Base-by-base conservation (phyloP, 30 jellyfish, hydroid and myxozoan species). In the Cassiopea xamachana region DNA sequence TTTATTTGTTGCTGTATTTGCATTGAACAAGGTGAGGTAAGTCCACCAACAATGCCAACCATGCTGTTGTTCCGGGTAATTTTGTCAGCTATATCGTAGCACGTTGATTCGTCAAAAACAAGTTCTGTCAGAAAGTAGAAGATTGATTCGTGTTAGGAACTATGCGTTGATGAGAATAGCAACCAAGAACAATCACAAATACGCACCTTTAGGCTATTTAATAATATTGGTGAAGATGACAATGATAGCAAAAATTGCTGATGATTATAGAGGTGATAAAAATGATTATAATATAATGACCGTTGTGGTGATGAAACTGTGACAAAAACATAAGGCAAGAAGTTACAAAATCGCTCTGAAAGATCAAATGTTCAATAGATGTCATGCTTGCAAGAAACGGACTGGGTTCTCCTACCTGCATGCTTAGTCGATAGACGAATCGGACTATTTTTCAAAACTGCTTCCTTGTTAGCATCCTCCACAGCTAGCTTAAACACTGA, bases 1-100 rank as follows among this genome's bases (percentile, higher is more conserved):
- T 14, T 82, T n/a, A 92, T 87, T 55, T 51, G 76, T 55, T 92
- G 75, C 73, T 95, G 98, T 45, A 91, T 71, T 1, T 69, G 45
- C 12, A 27, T 73, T 10, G 99, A 70, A 69, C 99, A 95, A 7
- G 80, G n/a, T 17, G 98, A 92, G 9, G 97, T 87, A 72, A 86
- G 89, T 51, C 86, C 98, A 46, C 99, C 99, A 43, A 95, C 80
- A 7, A 95, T 51, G 27, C 99, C 99, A 50, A 87, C 96, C 13
- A 87, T 45, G 9, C 72, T 58, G 59, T 50, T 64, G 71, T 82
- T 69, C 13, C 47, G 69, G 64, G 27, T 17, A 27, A 92, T 69
- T 9, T 18, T 39, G 9, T 50, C 62, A 17, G 94, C 92, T n/a
- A 89, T 60, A 16, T 50, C 60, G 51, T 70, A 76, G 94, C 99